Evolutionary conservation across 2,888 invertebrate species (phyloP), one percentile per base, ranked within the genome.

Genomic region (Eupelmus urozonus): DNA sequence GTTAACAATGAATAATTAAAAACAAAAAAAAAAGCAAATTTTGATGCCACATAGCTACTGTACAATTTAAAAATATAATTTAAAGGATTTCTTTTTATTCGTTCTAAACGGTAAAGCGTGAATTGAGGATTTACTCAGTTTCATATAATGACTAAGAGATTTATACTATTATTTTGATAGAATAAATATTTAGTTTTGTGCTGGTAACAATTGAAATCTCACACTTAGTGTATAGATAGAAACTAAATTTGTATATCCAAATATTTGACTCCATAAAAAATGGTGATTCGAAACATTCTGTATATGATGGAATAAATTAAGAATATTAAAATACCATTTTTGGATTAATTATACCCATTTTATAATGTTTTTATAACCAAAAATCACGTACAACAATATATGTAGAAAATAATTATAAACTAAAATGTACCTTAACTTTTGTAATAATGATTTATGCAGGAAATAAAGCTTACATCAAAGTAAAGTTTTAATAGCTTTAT

Each of bases 301-400:
- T 23, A 29, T 5, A 29, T 51, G 29, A 66, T 34, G 34, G 20
- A 40, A 13, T 66, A 53, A 66, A 53, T 34, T 34, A 20, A 29
- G 49, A 51, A 49, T 29, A 27, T 27, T 29, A 51, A 5, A 66
- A 2, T 0, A 7, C 13, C 16, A 34, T 18, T 25, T 18, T 60
- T 20, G 7, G 2, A 45, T 45, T 45, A 45, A 16, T 45, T 45
- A 45, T 45, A 45, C 34, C 34, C 9, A 34, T n/a, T n/a, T n/a
- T n/a, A n/a, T n/a, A n/a, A n/a, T n/a, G n/a, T 73, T 86, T 91
- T 65, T 91, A 94, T 45, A 90, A 98, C 77, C 89, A 91, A 0
- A 92, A 93, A 78, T 94, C 93, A 81, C 92, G 94, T 80, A 90
- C 92, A 62, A 92, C 95, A 76, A 90, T 98, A 75, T 95, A 94